phyloP scores from a whole-genome alignment of 2,113 vertebrate genomes.

The Crotalus viridis region DNA sequence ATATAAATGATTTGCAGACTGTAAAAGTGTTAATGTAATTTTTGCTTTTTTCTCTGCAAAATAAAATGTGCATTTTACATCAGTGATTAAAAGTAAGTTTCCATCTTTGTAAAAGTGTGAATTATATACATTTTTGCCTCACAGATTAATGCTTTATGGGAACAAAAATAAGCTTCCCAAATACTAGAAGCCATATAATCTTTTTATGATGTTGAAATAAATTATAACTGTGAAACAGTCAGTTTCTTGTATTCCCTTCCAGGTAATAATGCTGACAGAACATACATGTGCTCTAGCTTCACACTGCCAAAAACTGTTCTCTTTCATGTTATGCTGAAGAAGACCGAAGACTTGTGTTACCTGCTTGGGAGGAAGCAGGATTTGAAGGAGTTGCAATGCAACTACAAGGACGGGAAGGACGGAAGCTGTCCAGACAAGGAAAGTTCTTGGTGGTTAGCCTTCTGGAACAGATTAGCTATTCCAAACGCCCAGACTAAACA shows the following conservation, averaged over 20 bases:
- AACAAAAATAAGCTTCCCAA: conserved; percentile 55
- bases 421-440: conserved; percentile 63
- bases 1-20: conserved; percentile 32
- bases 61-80: conserved; percentile 49
- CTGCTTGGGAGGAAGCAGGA: conserved; percentile 47
- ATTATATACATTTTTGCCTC: conserved; percentile 46
- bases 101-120: conserved; percentile 29
- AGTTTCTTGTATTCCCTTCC: neutral
- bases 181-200: conserved; percentile 36
- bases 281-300: conserved; percentile 10
- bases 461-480: conserved; percentile 64
- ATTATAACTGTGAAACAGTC: conserved; percentile 23
- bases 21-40: conserved; percentile 33
- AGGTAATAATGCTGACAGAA: conserved; percentile 22
- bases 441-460: conserved; percentile 63
- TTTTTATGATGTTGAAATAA: conserved; percentile 42
- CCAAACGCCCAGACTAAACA: conserved; percentile 71
- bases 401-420: neutral
- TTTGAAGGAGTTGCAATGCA: conserved; percentile 33
- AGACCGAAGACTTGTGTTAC: conserved; percentile 44
- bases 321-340: conserved; percentile 31
- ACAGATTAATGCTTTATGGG: conserved; percentile 37
- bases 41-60: conserved; percentile 37
- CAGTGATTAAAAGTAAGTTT: conserved; percentile 27
- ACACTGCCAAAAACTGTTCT: conserved; percentile 27